Evolutionary conservation across 2,888 invertebrate species (phyloP).

Genomic region (Erannis defoliaria): DNA sequence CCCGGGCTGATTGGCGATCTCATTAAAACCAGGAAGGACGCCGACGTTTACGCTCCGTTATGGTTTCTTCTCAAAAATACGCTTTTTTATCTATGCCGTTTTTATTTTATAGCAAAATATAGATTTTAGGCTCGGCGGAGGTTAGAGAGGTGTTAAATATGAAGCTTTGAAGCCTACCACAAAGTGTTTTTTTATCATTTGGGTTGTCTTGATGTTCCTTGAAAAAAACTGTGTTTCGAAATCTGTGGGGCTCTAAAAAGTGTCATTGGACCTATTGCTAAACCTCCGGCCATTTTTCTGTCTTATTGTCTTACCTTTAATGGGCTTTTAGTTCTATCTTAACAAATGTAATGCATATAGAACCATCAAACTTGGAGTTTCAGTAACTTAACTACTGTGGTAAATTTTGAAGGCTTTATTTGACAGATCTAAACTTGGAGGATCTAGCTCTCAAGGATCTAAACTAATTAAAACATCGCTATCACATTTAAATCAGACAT

Average conservation of each 20-base stretch:
- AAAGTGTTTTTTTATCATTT: background rate
- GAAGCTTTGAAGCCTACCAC: background rate
- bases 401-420: no score
- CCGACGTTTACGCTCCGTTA: conserved; percentile 64
- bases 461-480: no score
- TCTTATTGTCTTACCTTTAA: no score
- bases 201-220: background rate
- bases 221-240: background rate
- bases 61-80: conserved; percentile 46
- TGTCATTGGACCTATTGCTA: background rate
- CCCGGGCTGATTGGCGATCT: conserved; percentile 73
- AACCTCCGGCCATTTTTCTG: background rate
- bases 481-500: no score
- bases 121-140: background rate
- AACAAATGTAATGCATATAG: no score
- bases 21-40: conserved; percentile 79
- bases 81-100: conserved; percentile 46
- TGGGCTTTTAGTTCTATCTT: no score
- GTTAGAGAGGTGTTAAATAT: background rate
- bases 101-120: conserved; percentile 39
- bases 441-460: no score
- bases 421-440: no score
- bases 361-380: no score
- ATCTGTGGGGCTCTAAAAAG: background rate
- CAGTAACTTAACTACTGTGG: no score